Evolutionary conservation across 2,113 vertebrate genomes (phyloP).

Genomic region (Cyprinodon tularosa): DNA sequence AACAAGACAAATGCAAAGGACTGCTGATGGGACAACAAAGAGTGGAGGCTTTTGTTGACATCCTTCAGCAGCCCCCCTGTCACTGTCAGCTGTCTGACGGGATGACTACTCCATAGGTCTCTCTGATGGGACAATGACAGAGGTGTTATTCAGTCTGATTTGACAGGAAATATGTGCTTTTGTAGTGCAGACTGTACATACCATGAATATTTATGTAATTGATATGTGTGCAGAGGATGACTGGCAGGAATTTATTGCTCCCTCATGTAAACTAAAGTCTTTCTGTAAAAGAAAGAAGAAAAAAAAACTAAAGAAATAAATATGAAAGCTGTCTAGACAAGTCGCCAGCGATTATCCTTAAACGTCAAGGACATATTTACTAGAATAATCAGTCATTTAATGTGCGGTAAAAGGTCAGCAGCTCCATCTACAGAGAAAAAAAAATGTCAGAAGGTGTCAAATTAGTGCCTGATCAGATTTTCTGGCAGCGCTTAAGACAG

Average conservation of each 20-base stretch:
- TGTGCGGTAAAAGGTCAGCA: background rate
- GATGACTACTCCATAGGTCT: slow-evolving; percentile 40
- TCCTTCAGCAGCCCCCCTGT: slow-evolving; percentile 26
- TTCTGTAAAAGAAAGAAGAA: slow-evolving; percentile 10
- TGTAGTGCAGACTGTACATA: slow-evolving; percentile 5
- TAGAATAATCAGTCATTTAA: background rate
- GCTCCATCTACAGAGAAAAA: slow-evolving; percentile 16
- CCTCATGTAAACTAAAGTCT: slow-evolving; percentile 33
- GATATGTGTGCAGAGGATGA: slow-evolving; percentile 28
- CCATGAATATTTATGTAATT: slow-evolving; percentile 11
- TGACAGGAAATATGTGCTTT: slow-evolving; percentile 45
- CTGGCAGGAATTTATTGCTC: slow-evolving; percentile 17
- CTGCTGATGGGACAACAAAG: slow-evolving; percentile 46
- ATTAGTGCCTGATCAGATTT: slow-evolving; percentile 8
- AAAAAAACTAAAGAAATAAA: background rate
- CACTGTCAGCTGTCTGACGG: slow-evolving; percentile 55
- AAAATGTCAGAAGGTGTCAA: slow-evolving; percentile 14
- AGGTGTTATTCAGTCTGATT: slow-evolving; percentile 12
- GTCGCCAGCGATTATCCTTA: background rate
- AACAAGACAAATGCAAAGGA: slow-evolving; percentile 43
- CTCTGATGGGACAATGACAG: slow-evolving; percentile 49
- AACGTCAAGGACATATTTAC: slow-evolving; percentile 16
- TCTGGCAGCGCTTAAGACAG: slow-evolving; percentile 9
- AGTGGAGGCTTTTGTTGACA: slow-evolving; percentile 34
- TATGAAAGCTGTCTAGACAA: background rate